phyloP scores from a whole-genome alignment of 2,888 invertebrate species.

The Lycaena phlaeas region DNA sequence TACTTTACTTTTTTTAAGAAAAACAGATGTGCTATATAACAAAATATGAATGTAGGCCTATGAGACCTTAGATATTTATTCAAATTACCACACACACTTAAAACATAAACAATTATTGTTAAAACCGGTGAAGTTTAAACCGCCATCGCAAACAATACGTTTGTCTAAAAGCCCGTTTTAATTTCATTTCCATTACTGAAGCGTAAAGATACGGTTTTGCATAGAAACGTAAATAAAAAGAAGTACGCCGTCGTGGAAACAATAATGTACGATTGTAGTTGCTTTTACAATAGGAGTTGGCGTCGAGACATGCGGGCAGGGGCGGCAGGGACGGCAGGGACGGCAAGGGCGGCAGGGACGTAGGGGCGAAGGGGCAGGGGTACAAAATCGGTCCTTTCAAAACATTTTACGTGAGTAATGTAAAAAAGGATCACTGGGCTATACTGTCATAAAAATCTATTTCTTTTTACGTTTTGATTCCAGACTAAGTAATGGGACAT shows the following conservation, averaged over 20 bases:
- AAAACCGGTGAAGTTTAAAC: too few relatives aligned
- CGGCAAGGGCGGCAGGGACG: conserved; percentile 26
- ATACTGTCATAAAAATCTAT: conserved; percentile 38
- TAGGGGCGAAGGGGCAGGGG: too few relatives aligned
- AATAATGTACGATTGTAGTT: conserved; percentile 68
- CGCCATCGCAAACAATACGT: conserved; percentile 34
- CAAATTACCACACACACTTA: too few relatives aligned
- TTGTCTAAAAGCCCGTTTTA: conserved; percentile 53
- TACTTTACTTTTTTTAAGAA: too few relatives aligned
- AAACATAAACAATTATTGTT: too few relatives aligned
- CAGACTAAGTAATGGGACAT: too few relatives aligned
- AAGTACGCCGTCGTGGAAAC: conserved; percentile 53
- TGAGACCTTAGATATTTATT: too few relatives aligned
- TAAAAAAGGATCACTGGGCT: conserved; percentile 44
- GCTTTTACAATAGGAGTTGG: conserved; percentile 52
- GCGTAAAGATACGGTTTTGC: conserved; percentile 57
- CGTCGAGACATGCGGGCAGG: conserved; percentile 49
- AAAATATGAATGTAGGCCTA: too few relatives aligned
- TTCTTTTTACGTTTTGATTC: too few relatives aligned
- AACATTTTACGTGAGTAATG: conserved; percentile 62
- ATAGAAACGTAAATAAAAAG: conserved; percentile 57
- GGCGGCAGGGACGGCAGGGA: conserved; percentile 28
- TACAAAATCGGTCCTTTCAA: conserved; percentile 70
- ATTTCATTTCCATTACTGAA: conserved; percentile 61
- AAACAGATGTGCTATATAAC: too few relatives aligned